A percentile compares a stretch with the other conserved stretches of the same genome.
Conservation (phyloP, 2,888 invertebrate genomes). For the Theretra japonica region DNA sequence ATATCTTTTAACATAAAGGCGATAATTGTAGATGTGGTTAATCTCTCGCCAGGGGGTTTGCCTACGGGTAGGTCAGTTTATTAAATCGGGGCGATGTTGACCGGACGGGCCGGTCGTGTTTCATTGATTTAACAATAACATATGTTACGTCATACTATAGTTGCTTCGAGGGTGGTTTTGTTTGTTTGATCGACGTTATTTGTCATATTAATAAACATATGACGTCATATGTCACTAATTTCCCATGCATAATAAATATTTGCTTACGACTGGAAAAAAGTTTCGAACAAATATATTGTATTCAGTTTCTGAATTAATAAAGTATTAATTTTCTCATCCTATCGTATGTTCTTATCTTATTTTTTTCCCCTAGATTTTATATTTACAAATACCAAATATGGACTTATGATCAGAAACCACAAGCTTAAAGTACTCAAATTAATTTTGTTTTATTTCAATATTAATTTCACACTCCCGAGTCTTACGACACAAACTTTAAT, state of each 20-base stretch:
- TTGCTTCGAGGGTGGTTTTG: conserved; percentile 54
- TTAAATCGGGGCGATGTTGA: conserved; percentile 72
- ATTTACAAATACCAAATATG: too few relatives aligned
- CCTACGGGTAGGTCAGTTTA: conserved; percentile 79
- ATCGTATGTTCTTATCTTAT: too few relatives aligned
- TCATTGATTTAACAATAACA: conserved; percentile 76
- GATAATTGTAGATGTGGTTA: conserved; percentile 41
- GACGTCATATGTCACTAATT: background rate
- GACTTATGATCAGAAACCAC: too few relatives aligned
- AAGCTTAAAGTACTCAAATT: background rate
- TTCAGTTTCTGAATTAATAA: too few relatives aligned
- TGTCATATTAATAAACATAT: conserved; percentile 22
- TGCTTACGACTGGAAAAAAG: too few relatives aligned
- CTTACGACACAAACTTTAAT: too few relatives aligned
- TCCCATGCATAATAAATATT: background rate
- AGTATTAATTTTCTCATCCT: too few relatives aligned
- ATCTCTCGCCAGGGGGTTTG: conserved; percentile 57
- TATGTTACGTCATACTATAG: conserved; percentile 71
- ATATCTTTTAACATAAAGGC: conserved; percentile 29
- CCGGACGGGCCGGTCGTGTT: conserved; percentile 79
- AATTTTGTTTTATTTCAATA: too few relatives aligned
- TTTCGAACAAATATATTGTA: too few relatives aligned
- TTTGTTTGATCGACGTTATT: conserved; percentile 27
- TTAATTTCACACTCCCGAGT: too few relatives aligned
- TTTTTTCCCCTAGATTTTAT: too few relatives aligned